A percentile compares a stretch with the other conserved stretches of the same genome.
Conservation (phyloP, 2,888 invertebrate species). For the Drosophila tanythrix region DNA sequence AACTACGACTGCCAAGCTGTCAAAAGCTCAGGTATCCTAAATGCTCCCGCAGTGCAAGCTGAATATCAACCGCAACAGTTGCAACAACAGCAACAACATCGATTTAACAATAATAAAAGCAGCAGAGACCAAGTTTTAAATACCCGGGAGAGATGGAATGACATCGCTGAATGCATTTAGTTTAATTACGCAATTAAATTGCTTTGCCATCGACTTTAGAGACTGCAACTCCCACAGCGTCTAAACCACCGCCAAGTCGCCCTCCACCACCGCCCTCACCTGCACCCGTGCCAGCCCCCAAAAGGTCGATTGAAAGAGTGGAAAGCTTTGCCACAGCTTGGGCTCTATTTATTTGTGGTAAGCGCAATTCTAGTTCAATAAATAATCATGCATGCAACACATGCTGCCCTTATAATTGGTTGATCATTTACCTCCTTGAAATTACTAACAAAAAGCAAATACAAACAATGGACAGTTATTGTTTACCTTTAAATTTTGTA, state of each 20-base stretch:
- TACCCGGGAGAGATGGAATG: slow-evolving; percentile 21
- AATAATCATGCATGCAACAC: not conserved
- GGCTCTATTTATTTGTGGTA: slow-evolving; percentile 27
- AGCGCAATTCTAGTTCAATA: slow-evolving; percentile 13
- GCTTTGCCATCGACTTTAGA: slow-evolving; percentile 18
- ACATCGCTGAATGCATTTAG: slow-evolving; percentile 34
- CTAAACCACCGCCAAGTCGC: slow-evolving; percentile 1
- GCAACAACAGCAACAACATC: not conserved
- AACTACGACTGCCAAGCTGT: slow-evolving; percentile 25
- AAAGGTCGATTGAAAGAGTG: not conserved
- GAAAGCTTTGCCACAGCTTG: slow-evolving; percentile 13
- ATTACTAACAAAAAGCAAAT: not conserved
- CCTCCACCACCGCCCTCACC: not conserved
- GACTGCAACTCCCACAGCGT: slow-evolving; percentile 29
- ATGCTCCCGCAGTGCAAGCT: slow-evolving; percentile 23
- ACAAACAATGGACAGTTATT: not conserved
- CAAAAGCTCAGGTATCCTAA: slow-evolving; percentile 13
- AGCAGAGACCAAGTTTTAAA: slow-evolving; percentile 20
- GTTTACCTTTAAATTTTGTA: not conserved
- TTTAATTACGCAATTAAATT: slow-evolving; percentile 62
- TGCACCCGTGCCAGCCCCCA: no score
- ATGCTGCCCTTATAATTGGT: not conserved
- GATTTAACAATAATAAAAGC: not conserved
- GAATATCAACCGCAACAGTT: slow-evolving; percentile 20
- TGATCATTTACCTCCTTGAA: not conserved